Evolutionary conservation across 2,888 invertebrate genomes (phyloP), one percentile per base, ranked within the genome.

Genomic region (Glaucopsyche alexis): DNA sequence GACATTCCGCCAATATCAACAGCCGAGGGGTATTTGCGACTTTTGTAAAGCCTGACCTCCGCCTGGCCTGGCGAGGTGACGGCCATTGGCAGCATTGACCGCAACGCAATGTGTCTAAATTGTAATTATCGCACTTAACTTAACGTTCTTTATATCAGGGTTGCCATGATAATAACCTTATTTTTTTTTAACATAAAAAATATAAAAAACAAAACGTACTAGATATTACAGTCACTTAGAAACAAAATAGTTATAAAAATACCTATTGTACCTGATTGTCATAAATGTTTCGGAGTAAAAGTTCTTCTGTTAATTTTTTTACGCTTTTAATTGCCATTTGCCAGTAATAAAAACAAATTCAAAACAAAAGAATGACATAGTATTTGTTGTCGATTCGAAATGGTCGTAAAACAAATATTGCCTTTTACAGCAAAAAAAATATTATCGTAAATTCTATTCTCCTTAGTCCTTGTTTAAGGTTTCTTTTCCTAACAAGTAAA

Each of bases 51-150:
- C 60, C 50, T 50, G 50, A 14, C 50, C 60, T 29, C 60, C 29
- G 13, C 60, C 60, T 8, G 72, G 74, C 71, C 42, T 52, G 75
- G n/a, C 47, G 38, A 74, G 75, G 40, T 29, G 47, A 74, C 70
- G 79, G 78, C 80, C 79, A 79, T 81, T 80, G 80, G 79, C 77
- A 77, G 52, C 74, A 75, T 74, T 75, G 77, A 78, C 76, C 77
- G 78, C 77, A 72, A 50, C 79, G 81, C 82, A 82, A 81, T 83
- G 81, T 83, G 83, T 80, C 80, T 78, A 74, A 66, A 52, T 50
- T 40, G 67, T 72, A 72, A 72, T 67, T 66, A 72, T 78, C 75
- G 72, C 19, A 19, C n/a, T n/a, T n/a, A 67, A 45, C 45, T 40
- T 38, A 14, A 65, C 29, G 11, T 29, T 38, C 11, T 29, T 29